Evolutionary conservation across 1,140 invertebrate species (phyloP).

Genomic region (Lethocerus indicus): DNA sequence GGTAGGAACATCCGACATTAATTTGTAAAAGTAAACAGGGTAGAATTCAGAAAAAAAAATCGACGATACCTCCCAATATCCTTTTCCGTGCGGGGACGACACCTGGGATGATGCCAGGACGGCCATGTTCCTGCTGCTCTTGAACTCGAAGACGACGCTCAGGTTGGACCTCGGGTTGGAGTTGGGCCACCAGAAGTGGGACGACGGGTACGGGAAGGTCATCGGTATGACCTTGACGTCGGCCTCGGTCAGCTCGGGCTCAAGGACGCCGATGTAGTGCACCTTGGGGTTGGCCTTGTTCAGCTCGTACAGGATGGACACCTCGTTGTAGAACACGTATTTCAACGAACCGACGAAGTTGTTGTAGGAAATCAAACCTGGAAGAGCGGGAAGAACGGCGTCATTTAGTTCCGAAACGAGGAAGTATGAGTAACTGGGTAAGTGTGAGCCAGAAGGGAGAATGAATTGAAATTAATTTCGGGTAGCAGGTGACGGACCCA

Average conservation of each 20-base stretch:
- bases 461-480: no score
- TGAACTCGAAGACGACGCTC: slow-evolving; percentile 73
- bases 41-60: neutral
- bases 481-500: no score
- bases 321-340: slow-evolving; percentile 83
- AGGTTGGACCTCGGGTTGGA: slow-evolving; percentile 36
- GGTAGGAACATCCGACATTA: neutral
- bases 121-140: slow-evolving; percentile 63
- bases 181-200: slow-evolving; percentile 68
- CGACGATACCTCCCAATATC: slow-evolving; percentile 67
- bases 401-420: no score
- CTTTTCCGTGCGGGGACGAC: slow-evolving; percentile 43
- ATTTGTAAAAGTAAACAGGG: neutral
- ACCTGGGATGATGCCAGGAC: slow-evolving; percentile 72
- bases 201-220: slow-evolving; percentile 77
- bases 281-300: slow-evolving; percentile 66
- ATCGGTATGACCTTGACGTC: slow-evolving; percentile 78
- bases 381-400: no score
- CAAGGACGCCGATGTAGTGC: slow-evolving; percentile 60
- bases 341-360: slow-evolving; percentile 68
- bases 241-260: slow-evolving; percentile 64
- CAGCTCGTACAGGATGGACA: slow-evolving; percentile 76
- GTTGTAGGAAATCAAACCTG: slow-evolving; percentile 31
- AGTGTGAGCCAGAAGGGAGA: no score
- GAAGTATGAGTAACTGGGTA: no score